Conservation (phyloP, 2,888 invertebrate species). For the Imbricaverruca yamaguchii region DNA sequence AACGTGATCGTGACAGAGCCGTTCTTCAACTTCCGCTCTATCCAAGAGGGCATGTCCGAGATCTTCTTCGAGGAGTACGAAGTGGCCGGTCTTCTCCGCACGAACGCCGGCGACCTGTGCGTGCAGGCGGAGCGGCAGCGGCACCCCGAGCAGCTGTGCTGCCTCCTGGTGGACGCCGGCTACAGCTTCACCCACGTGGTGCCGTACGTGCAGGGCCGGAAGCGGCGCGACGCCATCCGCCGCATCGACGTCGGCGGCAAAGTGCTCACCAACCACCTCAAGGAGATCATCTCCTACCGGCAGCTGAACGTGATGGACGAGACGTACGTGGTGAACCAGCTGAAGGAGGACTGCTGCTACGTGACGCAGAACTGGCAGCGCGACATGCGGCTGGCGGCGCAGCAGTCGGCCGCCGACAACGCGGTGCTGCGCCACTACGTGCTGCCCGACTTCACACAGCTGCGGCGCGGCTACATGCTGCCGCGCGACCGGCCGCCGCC, state of each 20-base stretch:
- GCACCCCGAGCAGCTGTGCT: conserved; percentile 51
- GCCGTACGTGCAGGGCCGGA: conserved; percentile 75
- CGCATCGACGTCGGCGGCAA: conserved; percentile 96
- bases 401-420: conserved; percentile 49
- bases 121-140: conserved; percentile 32
- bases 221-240: conserved; percentile 59
- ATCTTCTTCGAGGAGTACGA: conserved; percentile 97
- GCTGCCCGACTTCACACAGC: conserved; percentile 87
- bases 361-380: conserved; percentile 73
- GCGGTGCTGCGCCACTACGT: conserved; percentile 82
- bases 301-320: conserved; percentile 98
- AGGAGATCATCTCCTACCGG: conserved; percentile 89
- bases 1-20: conserved; percentile 88
- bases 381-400: conserved; percentile 64
- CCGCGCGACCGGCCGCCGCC: conserved; percentile 44
- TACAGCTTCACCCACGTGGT: conserved; percentile 93
- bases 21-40: conserved; percentile 79
- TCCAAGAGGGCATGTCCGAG: conserved; percentile 90
- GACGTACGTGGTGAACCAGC: conserved; percentile 82
- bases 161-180: conserved; percentile 84
- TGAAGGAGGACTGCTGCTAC: conserved; percentile 92
- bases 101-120: conserved; percentile 47
- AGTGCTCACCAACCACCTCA: conserved; percentile 91
- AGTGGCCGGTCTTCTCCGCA: conserved; percentile 68
- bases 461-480: conserved; percentile 67